Evolutionary conservation across 2,113 vertebrate genomes (phyloP).

Genomic region (Pseudopipra pipra): DNA sequence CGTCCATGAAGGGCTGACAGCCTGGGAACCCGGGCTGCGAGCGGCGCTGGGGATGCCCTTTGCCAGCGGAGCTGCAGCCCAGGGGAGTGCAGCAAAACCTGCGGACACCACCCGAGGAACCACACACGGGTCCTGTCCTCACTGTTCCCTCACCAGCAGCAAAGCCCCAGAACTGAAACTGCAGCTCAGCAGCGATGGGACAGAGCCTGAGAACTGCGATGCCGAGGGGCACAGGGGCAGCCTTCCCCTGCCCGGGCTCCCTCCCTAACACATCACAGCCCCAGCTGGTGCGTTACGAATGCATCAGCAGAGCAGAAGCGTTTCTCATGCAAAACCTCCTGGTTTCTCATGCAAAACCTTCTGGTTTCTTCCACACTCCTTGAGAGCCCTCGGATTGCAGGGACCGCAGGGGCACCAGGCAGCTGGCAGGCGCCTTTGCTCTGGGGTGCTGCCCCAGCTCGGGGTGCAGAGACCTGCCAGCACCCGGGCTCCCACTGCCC

Average conservation of each 20-base stretch:
- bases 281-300: not conserved
- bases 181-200: not conserved
- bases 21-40: not conserved
- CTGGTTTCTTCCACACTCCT: not conserved
- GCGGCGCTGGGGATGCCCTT: not conserved
- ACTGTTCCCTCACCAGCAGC: not conserved
- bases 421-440: not conserved
- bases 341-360: not conserved
- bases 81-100: not conserved
- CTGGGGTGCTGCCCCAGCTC: not conserved
- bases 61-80: not conserved
- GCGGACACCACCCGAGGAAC: not conserved
- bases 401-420: not conserved
- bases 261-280: not conserved
- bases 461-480: not conserved
- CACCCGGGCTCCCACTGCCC: not conserved
- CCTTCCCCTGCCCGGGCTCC: not conserved
- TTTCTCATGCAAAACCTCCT: not conserved
- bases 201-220: not conserved
- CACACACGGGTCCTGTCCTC: not conserved
- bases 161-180: not conserved
- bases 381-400: not conserved
- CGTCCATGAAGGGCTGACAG: not conserved
- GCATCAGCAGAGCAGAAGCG: not conserved
- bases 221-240: not conserved